Base-by-base conservation (phyloP, 2,113 vertebrate species). In the Triplophysa tibetana region DNA sequence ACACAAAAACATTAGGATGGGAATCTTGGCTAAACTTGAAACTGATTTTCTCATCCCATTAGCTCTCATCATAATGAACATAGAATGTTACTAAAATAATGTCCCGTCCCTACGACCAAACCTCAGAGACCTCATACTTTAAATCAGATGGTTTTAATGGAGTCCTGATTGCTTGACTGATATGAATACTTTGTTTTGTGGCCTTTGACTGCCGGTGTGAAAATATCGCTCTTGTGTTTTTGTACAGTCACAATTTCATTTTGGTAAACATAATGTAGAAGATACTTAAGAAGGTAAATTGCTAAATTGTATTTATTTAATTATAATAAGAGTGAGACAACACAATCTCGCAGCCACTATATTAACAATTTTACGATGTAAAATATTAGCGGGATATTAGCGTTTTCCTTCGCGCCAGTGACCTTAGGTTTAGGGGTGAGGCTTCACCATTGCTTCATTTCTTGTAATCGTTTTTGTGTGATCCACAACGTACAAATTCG, bases 11-110 rank as follows among this genome's bases (percentile, higher is more conserved):
- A 58, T 48, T 26, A 7, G 9, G 23, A 72, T 19, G 8, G 24
- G 13, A 29, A 23, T 67, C 41, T 14, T 72, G 74, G 56, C 77
- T 33, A 67, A 48, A 56, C 33, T 45, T 65, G 8, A 60, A 63
- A 26, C 33, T n/a, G 3, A 16, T 61, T 67, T 48, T 60, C 19
- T 4, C 12, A 75, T 68, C 24, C 19, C n/a, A 38, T 19, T 12
- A 60, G 54, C n/a, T 13, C 29, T 72, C 13, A 60, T 11, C 19
- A 26, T 17, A 61, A 61, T 62, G 38, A 54, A 33, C n/a, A 38
- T 9, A 45, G 21, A 38, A 23, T 26, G 33, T 8, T 67, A 14
- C 29, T 64, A 64, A 29, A 79, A 17, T 54, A 56, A 21, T 33
- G 24, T 24, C n/a, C 23, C 48, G 14, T 73, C 10, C 45, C 17